Evolutionary conservation across 2,797 vertebrate genomes (phyloP).

Genomic region (Dallia pectoralis): DNA sequence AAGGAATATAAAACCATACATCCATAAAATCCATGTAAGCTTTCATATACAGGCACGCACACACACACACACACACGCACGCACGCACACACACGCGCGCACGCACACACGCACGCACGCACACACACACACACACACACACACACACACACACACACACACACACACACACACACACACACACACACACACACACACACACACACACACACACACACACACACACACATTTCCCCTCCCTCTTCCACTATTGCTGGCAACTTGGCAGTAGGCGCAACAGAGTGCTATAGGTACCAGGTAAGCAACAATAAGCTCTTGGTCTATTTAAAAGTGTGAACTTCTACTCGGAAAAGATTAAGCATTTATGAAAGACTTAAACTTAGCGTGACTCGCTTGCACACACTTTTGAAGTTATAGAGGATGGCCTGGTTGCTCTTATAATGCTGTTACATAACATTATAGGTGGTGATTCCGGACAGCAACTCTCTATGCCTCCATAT

Average conservation of each 20-base stretch:
- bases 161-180: not conserved
- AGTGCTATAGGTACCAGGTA: not conserved
- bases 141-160: not conserved
- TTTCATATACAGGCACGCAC: not conserved
- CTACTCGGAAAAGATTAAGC: not conserved
- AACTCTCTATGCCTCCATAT: not conserved
- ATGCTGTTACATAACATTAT: conserved; percentile 12
- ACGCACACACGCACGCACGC: not conserved
- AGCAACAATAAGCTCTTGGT: conserved; percentile 1
- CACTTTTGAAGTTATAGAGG: conserved; percentile 6
- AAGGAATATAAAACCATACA: not conserved
- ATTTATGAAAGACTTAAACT: not conserved
- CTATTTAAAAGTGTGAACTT: conserved; percentile 3
- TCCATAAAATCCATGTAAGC: no score
- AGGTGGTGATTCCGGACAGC: not conserved
- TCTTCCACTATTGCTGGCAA: not conserved
- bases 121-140: not conserved
- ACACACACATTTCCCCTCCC: not conserved
- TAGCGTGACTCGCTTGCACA: not conserved
- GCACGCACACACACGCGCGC: not conserved
- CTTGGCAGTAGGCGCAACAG: conserved; percentile 4
- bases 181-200: not conserved
- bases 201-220: conserved; percentile 11
- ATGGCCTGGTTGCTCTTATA: not conserved
- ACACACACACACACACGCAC: conserved; percentile 1